Percentiles rank a stretch among this genome's conserved stretches.
These are phyloP conservation scores for Brachionus manjavacas DNA, from an alignment of 1,140 invertebrate genomes.

Conservation along the genomic window DNA sequence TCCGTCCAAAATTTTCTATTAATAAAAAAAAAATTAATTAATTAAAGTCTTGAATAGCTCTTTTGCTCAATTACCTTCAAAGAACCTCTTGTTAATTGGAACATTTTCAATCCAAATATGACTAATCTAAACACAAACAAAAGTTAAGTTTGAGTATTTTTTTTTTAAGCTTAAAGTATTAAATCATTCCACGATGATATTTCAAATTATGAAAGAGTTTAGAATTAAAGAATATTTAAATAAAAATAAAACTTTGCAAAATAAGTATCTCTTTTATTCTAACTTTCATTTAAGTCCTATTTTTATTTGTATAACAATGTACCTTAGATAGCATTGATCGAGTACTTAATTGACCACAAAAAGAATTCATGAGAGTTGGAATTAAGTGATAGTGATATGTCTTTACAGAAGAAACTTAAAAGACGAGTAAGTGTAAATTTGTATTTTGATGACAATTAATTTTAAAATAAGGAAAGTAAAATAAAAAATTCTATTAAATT, in stretches of 20 bases:
- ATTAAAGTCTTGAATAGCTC: neutral
- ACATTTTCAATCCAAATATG: neutral
- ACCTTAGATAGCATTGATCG: neutral
- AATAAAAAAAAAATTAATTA: neutral
- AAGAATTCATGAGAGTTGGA: neutral
- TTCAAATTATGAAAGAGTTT: neutral
- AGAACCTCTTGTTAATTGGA: conserved; percentile 8
- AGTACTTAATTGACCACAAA: neutral
- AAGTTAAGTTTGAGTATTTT: neutral
- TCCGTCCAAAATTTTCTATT: conserved; percentile 35
- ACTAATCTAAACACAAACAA: neutral
- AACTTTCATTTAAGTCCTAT: neutral
- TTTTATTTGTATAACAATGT: neutral
- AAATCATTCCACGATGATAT: conserved; percentile 23
- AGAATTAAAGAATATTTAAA: neutral
- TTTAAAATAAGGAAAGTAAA: neutral
- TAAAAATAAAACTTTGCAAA: neutral
- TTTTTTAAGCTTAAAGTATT: conserved; percentile 19
- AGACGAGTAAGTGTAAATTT: neutral
- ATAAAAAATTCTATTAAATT: neutral
- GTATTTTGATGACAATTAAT: neutral
- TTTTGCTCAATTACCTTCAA: neutral
- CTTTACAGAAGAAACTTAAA: neutral
- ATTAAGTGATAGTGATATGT: neutral
- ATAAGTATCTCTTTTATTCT: neutral